Evolutionary conservation across 2,113 vertebrate genomes (phyloP), one percentile per base, ranked within the genome.

Genomic region (Poeciliopsis turrubarensis): DNA sequence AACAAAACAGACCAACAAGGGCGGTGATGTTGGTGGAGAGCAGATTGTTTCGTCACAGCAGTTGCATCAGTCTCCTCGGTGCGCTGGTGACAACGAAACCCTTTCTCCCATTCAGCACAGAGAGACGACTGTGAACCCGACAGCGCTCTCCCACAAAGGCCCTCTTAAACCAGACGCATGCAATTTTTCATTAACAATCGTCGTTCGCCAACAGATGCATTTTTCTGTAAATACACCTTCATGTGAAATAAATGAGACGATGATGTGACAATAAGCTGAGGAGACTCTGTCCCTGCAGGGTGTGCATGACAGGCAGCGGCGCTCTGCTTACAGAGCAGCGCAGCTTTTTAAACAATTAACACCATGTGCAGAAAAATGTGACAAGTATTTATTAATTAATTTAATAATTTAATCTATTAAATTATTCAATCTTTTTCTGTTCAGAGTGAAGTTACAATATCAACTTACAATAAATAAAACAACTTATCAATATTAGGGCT

Each of bases 1-100:
- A 13, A 31, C 44, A 39, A 29, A 37, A 64, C 70, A 54, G 57
- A 51, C 60, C 61, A 57, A 73, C 78, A 37, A 63, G 54, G 68
- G 68, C 70, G 81, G 81, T 51, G 66, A 73, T 79, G 68, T 65
- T 68, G 73, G 84, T n/a, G 73, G 65, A 81, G 70, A 73, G 84
- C 88, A 81, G 79, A 79, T 67, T 54, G 30, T 22, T 22, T 47
- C 62, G 68, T 75, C 47, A 74, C 84, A 39, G 41, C 65, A 32
- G 71, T 79, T 13, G 25, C 77, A 77, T 76, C 79, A 68, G 80
- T 71, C 82, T 78, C 75, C 73, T 65, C 6, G 32, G 83, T 31
- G 47, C 68, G 29, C 70, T 79, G 72, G 65, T 75, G 84, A 91
- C 79, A 91, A 92, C 90, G 91, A 90, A 84, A 74, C 65, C 85